These are phyloP conservation scores for Actinia equina DNA, from an alignment of 64 coral and sea anemone species.

Conservation along the genomic window DNA sequence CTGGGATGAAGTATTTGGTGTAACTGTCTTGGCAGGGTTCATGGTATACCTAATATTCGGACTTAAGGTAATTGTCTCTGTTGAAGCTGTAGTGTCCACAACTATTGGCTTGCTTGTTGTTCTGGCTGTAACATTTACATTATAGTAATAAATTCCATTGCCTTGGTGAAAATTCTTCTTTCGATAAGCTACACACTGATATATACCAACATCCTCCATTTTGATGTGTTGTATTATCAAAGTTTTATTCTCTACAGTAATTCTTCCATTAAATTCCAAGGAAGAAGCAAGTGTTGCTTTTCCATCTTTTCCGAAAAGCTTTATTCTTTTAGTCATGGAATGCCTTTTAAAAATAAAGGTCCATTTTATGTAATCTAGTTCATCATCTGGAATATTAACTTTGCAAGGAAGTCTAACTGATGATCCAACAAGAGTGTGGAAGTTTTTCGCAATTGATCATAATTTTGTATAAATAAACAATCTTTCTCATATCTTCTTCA, in stretches of 20 bases:
- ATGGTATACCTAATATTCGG: background rate
- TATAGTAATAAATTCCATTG: background rate
- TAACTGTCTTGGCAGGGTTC: background rate
- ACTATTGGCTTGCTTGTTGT: background rate
- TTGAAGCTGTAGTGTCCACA: background rate
- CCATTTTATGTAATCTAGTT: conserved; percentile 1
- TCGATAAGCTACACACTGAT: background rate
- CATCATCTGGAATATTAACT: background rate
- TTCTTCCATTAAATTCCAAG: background rate
- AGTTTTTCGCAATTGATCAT: background rate
- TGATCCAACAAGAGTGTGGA: background rate
- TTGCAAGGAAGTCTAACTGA: background rate
- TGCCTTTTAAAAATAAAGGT: background rate
- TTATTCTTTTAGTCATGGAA: background rate
- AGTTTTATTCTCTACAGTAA: background rate
- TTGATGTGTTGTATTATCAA: background rate
- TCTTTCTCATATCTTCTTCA: background rate
- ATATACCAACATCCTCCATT: background rate
- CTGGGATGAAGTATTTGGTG: background rate
- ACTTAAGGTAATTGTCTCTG: background rate
- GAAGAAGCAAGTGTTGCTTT: background rate
- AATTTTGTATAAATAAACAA: background rate
- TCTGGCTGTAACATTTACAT: background rate
- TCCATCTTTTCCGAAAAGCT: background rate
- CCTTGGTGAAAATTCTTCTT: background rate